Percentiles rank a stretch among this genome's conserved stretches.
Conservation (phyloP, 2,888 invertebrate genomes). For the Cryptophagus acutangulus region DNA sequence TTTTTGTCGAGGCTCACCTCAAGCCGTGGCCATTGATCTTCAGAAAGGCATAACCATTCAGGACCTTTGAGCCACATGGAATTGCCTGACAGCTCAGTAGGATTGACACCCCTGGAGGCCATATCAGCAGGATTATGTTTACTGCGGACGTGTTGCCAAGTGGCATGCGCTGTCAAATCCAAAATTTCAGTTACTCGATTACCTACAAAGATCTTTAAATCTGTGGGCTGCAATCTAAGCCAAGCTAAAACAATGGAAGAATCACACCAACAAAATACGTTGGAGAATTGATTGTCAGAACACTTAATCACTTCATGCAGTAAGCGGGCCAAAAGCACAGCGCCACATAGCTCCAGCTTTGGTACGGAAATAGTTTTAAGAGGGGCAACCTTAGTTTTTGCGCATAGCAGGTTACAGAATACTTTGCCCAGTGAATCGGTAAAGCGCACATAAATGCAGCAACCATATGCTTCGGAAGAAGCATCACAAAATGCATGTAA, state of each 20-base stretch:
- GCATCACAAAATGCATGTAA: no score
- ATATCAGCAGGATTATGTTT: no score
- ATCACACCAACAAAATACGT: slow-evolving; percentile 3
- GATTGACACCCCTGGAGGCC: not conserved
- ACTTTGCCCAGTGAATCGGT: no score
- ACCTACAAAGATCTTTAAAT: slow-evolving; percentile 11
- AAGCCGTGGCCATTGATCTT: no score
- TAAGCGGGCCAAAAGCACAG: not conserved
- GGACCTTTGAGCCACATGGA: not conserved
- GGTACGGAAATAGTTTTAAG: no score
- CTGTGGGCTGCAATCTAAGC: not conserved
- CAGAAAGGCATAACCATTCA: not conserved
- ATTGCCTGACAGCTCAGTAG: not conserved
- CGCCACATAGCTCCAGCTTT: not conserved
- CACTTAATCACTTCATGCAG: not conserved
- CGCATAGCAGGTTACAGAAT: no score
- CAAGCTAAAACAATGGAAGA: slow-evolving; percentile 9
- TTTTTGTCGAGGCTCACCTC: no score
- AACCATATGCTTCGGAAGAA: no score
- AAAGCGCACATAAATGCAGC: no score
- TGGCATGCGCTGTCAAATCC: not conserved
- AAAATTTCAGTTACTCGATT: slow-evolving; percentile 13
- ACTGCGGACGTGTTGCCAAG: slow-evolving; percentile 13
- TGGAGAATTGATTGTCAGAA: not conserved
- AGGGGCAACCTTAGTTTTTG: no score